These are phyloP conservation scores for Shargacucullia verbasci DNA, from an alignment of 2,888 invertebrate species.

Conservation along the genomic window DNA sequence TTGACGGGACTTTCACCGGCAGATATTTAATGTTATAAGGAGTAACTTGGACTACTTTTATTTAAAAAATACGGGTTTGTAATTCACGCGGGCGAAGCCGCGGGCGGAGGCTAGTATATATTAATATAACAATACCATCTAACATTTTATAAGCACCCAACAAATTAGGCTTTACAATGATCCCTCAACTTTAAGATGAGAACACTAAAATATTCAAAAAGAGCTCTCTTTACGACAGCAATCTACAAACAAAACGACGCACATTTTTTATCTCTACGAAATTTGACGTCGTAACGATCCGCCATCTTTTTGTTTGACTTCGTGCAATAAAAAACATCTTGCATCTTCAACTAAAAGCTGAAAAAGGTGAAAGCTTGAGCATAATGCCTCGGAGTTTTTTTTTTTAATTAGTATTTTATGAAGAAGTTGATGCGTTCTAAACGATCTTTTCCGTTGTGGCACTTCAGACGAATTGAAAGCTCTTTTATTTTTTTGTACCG, in stretches of 20 bases:
- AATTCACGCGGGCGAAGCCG: too few species aligned
- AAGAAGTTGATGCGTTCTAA: conserved; percentile 38
- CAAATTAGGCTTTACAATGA: conserved; percentile 24
- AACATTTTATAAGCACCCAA: conserved; percentile 3
- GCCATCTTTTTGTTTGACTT: conserved; percentile 42
- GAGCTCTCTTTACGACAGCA: conserved; percentile 24
- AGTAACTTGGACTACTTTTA: too few species aligned
- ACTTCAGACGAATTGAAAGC: conserved; percentile 11
- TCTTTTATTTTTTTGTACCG: conserved; percentile 15
- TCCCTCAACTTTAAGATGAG: conserved; percentile 18
- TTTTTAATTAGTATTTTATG: conserved; percentile 29
- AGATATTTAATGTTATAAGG: too few species aligned
- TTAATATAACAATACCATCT: too few species aligned
- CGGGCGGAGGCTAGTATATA: too few species aligned
- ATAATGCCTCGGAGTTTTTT: conserved; percentile 13
- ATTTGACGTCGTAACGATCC: conserved; percentile 38
- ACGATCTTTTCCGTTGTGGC: conserved; percentile 20
- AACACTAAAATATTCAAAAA: conserved; percentile 38
- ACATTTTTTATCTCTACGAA: conserved; percentile 45
- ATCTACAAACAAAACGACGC: conserved; percentile 29
- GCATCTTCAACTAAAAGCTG: conserved; percentile 23
- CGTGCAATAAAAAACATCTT: conserved; percentile 29
- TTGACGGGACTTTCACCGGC: too few species aligned
- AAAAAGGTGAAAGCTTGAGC: conserved; percentile 15
- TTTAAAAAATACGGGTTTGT: too few species aligned